phyloP scores from a whole-genome alignment of 2,888 invertebrate species.

The Napeogenes inachia region DNA sequence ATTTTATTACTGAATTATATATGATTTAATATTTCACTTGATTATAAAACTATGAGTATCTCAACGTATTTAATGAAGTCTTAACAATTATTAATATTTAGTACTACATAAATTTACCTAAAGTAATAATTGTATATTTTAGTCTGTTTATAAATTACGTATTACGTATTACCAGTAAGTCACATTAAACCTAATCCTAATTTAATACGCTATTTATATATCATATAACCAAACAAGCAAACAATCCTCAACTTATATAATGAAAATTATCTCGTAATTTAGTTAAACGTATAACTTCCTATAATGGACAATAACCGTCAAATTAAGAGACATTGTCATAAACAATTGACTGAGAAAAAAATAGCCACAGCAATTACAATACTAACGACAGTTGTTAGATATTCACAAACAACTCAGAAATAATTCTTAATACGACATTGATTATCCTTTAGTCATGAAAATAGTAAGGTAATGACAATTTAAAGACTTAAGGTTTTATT shows the following conservation, averaged over 20 bases:
- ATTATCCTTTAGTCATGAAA: slow-evolving; percentile 64
- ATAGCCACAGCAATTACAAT: slow-evolving; percentile 70
- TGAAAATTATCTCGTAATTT: neutral
- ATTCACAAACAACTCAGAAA: slow-evolving; percentile 72
- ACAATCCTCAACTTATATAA: neutral
- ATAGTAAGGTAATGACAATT: slow-evolving; percentile 72
- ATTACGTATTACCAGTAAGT: no score
- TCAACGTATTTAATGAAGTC: no score
- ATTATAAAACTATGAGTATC: no score
- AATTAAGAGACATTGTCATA: slow-evolving; percentile 30
- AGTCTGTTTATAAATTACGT: no score
- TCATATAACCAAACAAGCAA: no score
- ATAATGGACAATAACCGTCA: slow-evolving; percentile 14
- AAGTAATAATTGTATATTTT: no score
- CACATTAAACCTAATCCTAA: no score
- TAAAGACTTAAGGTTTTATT: slow-evolving; percentile 77
- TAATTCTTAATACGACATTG: slow-evolving; percentile 75
- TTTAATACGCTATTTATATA: no score
- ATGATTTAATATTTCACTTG: no score
- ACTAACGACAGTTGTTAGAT: slow-evolving; percentile 63
- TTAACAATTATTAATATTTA: no score
- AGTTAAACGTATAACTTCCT: neutral
- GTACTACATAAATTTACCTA: no score
- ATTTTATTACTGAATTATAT: no score
- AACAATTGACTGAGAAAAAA: slow-evolving; percentile 47